Base-by-base conservation (phyloP, 2,888 invertebrate species). In the Harpalus rufipes region DNA sequence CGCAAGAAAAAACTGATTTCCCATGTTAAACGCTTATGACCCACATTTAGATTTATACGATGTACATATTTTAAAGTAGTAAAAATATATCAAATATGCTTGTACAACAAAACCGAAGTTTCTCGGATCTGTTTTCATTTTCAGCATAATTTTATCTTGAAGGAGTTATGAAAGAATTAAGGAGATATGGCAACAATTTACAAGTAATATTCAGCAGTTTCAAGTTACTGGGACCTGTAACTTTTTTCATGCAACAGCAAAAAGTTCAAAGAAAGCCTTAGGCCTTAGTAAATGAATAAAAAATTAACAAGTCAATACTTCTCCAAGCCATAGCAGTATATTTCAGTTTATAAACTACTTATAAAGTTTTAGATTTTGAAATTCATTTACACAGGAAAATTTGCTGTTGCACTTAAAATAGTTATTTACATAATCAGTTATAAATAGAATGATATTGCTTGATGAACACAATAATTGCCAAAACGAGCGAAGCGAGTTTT, bases 201-300 rank as follows among this genome's bases (percentile, higher is more conserved):
- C 41, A 74, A 21, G 44, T 44, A 41, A 74, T 74, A 74, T 74
- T 44, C 44, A 44, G 44, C 41, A 44, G 72, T 72, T 72, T 72
- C 1, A 14, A 72, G 18, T 72, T 41, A 44, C 25, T 68, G 21
- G 25, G 21, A 39, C 12, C 7, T 39, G 39, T 10, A 68, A 68
- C 25, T 32, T 68, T 10, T 39, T 68, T 68, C 68, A 7, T 14
- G n/a, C 39, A 25, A 10, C 16, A 63, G 63, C 63, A 63, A 18
- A 68, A 68, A 39, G 12, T 25, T 63, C 21, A 18, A 61, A 14
- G 7, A 61, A 10, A 1, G 56, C 5, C 12, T 18, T 8, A 63
- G 12, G 21, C 21, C 21, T 21, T 21, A 21, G 10, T 63, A 21
- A 25, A 7, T 21, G 63, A 21, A 63, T 12, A 63, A 59, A 59